Evolutionary conservation across 2,797 vertebrate species (phyloP).

Genomic region (Coranthus polyacanthus): DNA sequence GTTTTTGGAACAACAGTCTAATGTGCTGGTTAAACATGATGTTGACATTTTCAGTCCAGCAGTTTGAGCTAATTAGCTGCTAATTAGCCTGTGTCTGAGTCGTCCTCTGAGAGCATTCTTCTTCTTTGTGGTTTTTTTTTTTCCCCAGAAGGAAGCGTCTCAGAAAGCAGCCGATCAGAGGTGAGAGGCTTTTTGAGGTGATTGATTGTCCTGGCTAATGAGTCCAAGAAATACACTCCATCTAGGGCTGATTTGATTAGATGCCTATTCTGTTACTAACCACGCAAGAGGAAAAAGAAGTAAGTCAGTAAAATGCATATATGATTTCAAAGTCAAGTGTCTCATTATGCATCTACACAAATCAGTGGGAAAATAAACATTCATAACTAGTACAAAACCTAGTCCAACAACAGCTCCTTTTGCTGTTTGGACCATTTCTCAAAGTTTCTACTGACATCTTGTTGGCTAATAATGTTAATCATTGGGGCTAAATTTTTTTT

Average conservation of each 20-base stretch:
- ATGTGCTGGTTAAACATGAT: slow-evolving; percentile 45
- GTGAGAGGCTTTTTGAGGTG: slow-evolving; percentile 27
- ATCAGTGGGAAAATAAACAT: no score
- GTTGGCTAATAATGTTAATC: no score
- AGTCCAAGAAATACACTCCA: slow-evolving; percentile 7
- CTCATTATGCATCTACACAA: no score
- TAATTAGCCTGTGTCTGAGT: slow-evolving; percentile 52
- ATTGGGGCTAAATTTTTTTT: no score
- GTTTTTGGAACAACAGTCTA: slow-evolving; percentile 23
- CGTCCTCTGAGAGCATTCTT: slow-evolving; percentile 44
- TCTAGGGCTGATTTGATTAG: slow-evolving; percentile 7
- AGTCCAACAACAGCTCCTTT: no score
- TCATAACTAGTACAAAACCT: no score
- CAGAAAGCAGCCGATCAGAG: slow-evolving; percentile 37
- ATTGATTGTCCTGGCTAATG: slow-evolving; percentile 51
- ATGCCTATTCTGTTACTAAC: background rate
- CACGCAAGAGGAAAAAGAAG: background rate
- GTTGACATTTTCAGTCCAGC: slow-evolving; percentile 61
- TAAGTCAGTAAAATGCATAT: no score
- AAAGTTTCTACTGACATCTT: no score
- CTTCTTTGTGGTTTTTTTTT: slow-evolving; percentile 11
- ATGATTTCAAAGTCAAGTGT: no score
- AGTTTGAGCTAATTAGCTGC: slow-evolving; percentile 59
- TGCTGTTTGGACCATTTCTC: no score
- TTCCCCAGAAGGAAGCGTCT: slow-evolving; percentile 9